Evolutionary conservation across 2,888 invertebrate genomes (phyloP), one percentile per base, ranked within the genome.

Genomic region (Scaptomyza reducta): DNA sequence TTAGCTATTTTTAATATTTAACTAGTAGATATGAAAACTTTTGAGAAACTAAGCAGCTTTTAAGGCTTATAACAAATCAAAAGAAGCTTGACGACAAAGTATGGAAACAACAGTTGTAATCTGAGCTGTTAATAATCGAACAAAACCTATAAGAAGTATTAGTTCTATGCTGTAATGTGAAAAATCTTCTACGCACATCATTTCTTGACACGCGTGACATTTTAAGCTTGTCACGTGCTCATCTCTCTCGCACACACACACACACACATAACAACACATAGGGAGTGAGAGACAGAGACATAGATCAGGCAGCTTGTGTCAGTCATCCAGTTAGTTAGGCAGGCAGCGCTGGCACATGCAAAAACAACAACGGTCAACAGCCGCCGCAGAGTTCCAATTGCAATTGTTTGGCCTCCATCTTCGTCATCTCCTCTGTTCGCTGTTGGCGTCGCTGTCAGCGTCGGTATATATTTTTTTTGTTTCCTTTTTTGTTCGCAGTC

Each of bases 361-460:
- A 33, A 31, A 22, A 22, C 22, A 22, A 16, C 63, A 68, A 57
- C 84, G 80, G 81, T 81, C 80, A 81, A 73, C 79, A 79, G 66
- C 67, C 68, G 73, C 70, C 61, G 70, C 38, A 33, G 16, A 11
- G 53, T 49, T 75, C 22, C 58, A 49, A 56, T 62, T 66, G 74
- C 33, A 41, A 38, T 45, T 45, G 58, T 56, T 38, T 41, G 40
- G 33, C 41, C 63, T 73, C 68, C 57, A 55, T 77, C 62, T 40
- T 61, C 35, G 41, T 56, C 51, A 49, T 33, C 29, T 60, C 57
- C 31, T 44, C 42, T 47, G 60, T 31, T 47, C 33, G 55, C 44
- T 54, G 59, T 35, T 58, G 72, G 59, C 66, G 58, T 70, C 71
- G 25, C 70, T 73, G 83, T 79, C 56, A 38, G 58, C 62, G 59